A percentile compares a stretch with the other conserved stretches of the same genome.
Evolutionary conservation across 2,888 invertebrate genomes (phyloP).

Genomic region (Lacanobia wlatinum): DNA sequence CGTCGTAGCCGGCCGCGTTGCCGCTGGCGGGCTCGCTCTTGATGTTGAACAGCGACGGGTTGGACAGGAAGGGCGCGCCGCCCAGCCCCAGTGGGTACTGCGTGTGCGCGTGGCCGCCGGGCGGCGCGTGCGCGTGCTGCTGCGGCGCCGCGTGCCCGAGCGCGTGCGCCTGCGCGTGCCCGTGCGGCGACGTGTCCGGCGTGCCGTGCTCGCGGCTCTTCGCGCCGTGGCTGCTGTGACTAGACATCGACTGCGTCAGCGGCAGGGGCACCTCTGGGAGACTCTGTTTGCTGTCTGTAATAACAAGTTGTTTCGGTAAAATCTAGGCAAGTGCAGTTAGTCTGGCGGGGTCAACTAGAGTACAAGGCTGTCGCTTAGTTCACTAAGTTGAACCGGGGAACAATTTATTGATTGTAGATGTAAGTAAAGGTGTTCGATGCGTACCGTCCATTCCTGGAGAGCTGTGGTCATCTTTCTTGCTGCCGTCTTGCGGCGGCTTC

Average conservation of each 20-base stretch:
- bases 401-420: no score
- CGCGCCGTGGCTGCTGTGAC: constrained; percentile 64
- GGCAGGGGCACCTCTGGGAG: constrained; percentile 87
- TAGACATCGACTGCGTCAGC: constrained; percentile 76
- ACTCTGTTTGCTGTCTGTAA: constrained; percentile 83
- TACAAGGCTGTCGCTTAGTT: neutral
- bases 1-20: constrained; percentile 77
- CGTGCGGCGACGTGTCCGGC: constrained; percentile 79
- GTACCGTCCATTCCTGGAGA: constrained; percentile 86
- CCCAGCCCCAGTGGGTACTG: constrained; percentile 75
- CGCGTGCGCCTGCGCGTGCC: constrained; percentile 54
- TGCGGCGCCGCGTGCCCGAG: constrained; percentile 78
- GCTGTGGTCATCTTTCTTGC: constrained; percentile 86
- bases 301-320: neutral
- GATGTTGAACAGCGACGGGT: constrained; percentile 85
- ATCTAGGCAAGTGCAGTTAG: neutral
- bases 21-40: constrained; percentile 83
- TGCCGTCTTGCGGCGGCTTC: constrained; percentile 81
- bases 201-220: constrained; percentile 82
- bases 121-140: constrained; percentile 71
- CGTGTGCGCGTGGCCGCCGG: constrained; percentile 81
- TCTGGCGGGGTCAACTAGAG: neutral
- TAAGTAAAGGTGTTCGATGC: constrained; percentile 6
- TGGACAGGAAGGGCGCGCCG: constrained; percentile 79
- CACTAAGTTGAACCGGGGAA: neutral